Percentiles rank a stretch among this genome's conserved stretches.
phyloP scores from a whole-genome alignment of 2,113 vertebrate species.

The Amblyornis subalaris region DNA sequence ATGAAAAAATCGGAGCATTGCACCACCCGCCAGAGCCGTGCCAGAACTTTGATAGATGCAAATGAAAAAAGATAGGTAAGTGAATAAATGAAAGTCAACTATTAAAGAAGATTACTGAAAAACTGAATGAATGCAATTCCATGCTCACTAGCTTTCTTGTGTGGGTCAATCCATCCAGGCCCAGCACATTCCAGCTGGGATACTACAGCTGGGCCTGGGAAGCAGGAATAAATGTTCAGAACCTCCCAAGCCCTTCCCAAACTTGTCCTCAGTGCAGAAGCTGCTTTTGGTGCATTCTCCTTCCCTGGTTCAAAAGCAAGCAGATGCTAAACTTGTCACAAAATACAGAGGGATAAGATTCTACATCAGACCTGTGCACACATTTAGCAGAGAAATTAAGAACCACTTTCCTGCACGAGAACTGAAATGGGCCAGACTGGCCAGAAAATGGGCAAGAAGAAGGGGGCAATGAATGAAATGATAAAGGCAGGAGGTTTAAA shows the following conservation, averaged over 20 bases:
- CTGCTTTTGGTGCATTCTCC: not conserved
- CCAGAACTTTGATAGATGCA: slow-evolving; percentile 12
- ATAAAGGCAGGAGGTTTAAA: not conserved
- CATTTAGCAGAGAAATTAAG: not conserved
- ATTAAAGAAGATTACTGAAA: slow-evolving; percentile 8
- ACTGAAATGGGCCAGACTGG: not conserved
- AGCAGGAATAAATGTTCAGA: not conserved
- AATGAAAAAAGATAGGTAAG: slow-evolving; percentile 4
- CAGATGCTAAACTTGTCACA: not conserved
- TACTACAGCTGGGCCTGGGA: not conserved
- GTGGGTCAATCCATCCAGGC: not conserved
- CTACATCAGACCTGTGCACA: not conserved
- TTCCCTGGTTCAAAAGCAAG: not conserved
- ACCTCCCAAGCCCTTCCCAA: not conserved
- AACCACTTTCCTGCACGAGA: fast-evolving
- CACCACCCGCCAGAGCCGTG: not conserved
- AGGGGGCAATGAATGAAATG: not conserved
- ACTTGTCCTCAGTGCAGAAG: fast-evolving
- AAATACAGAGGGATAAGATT: not conserved
- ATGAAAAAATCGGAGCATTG: not conserved
- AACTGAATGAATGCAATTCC: slow-evolving; percentile 6
- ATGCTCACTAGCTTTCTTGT: not conserved
- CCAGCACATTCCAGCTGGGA: not conserved
- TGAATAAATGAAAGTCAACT: slow-evolving; percentile 16
- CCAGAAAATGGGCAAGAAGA: not conserved